Conservation (phyloP, 2,888 invertebrate species). For the Hartigia nigra region DNA sequence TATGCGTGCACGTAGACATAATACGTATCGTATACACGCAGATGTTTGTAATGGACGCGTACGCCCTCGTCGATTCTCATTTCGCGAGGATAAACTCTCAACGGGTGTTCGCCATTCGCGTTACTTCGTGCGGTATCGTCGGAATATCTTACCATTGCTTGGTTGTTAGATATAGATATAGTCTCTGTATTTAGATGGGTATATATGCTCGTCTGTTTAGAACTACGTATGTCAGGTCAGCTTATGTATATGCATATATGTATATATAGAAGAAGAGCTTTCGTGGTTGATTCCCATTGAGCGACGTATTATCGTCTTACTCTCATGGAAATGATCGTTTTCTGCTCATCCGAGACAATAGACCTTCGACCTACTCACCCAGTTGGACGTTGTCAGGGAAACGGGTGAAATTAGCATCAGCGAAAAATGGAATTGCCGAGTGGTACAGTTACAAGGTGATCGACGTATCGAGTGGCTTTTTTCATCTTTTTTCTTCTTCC, state of each 20-base stretch:
- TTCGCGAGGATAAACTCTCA: neutral
- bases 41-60: neutral
- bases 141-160: neutral
- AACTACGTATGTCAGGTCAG: neutral
- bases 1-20: neutral
- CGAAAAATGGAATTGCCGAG: neutral
- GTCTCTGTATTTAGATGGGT: neutral
- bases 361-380: constrained; percentile 2
- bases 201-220: neutral
- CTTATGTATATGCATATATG: neutral
- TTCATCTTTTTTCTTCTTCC: neutral
- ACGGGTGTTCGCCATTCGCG: constrained; percentile 11
- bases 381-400: neutral
- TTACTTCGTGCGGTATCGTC: constrained; percentile 21
- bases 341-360: neutral
- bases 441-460: neutral
- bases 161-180: neutral
- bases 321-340: neutral
- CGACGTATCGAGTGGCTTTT: neutral
- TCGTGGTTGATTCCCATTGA: neutral
- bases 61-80: neutral
- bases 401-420: neutral
- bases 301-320: neutral
- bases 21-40: neutral
- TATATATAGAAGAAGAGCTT: neutral